Evolutionary conservation across 2,797 vertebrate species (phyloP).

Genomic region (Pangasius krempfi): DNA sequence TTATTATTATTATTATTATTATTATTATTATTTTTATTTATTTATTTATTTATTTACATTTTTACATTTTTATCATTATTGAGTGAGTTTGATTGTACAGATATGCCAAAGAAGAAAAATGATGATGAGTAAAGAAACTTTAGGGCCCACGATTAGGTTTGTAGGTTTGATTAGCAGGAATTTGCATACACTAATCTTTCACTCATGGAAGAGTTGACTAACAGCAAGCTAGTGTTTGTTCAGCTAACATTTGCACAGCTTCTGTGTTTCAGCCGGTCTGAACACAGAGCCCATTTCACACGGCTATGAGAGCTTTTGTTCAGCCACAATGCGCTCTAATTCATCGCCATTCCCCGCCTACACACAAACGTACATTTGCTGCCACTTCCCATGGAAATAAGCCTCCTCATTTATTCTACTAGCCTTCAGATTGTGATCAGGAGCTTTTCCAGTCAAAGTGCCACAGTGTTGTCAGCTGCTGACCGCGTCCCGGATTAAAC

Average conservation of each 20-base stretch:
- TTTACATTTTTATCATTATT: too few relatives aligned
- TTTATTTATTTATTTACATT: too few relatives aligned
- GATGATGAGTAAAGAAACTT: too few relatives aligned
- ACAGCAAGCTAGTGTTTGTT: not conserved
- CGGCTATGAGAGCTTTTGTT: conserved; percentile 49
- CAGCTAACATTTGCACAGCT: conserved; percentile 1
- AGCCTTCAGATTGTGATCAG: conserved; percentile 16
- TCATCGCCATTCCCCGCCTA: conserved; percentile 32
- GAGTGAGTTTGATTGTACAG: too few relatives aligned
- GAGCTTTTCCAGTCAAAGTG: conserved; percentile 18
- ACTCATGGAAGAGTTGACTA: not conserved
- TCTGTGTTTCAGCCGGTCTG: not conserved
- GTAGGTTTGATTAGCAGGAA: not conserved
- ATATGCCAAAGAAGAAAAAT: too few relatives aligned
- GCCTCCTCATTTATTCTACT: not conserved
- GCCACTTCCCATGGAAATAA: conserved; percentile 50
- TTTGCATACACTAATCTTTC: not conserved
- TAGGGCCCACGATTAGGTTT: too few relatives aligned
- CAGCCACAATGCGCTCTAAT: conserved; percentile 36
- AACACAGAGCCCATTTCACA: conserved; percentile 44
- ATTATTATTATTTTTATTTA: too few relatives aligned
- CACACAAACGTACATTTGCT: conserved; percentile 18
- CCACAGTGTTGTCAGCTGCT: not conserved
- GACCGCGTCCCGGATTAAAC: not conserved
- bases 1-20: too few relatives aligned